Conservation (phyloP, 2,888 invertebrate genomes). For the Eupithecia vulgata region DNA sequence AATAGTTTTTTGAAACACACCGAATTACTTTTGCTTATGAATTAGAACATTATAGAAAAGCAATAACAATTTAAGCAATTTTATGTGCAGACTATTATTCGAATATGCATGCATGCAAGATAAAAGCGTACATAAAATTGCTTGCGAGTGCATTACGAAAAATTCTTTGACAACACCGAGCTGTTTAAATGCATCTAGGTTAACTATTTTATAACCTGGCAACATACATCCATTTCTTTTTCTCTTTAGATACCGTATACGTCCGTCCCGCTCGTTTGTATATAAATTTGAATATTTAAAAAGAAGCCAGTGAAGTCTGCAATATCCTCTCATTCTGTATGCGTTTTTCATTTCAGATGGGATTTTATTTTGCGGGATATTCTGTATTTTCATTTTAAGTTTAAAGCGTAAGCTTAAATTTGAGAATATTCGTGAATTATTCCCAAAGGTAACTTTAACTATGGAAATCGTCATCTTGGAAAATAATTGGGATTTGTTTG, state of each 20-base stretch:
- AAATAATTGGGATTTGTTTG: no score
- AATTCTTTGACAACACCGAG: slow-evolving; percentile 37
- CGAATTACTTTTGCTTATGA: no score
- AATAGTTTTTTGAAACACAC: no score
- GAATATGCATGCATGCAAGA: not conserved
- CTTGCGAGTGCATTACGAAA: slow-evolving; percentile 25
- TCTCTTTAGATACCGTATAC: slow-evolving; percentile 17
- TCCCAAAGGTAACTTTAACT: not conserved
- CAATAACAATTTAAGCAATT: not conserved
- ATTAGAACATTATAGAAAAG: not conserved
- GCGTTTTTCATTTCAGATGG: slow-evolving; percentile 58
- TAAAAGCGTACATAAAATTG: not conserved
- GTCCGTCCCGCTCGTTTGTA: slow-evolving; percentile 52
- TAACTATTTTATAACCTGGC: slow-evolving; percentile 44
- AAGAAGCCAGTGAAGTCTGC: slow-evolving; percentile 56
- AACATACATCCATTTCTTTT: slow-evolving; percentile 20
- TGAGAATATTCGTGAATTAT: not conserved
- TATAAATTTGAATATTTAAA: slow-evolving; percentile 72
- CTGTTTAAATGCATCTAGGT: slow-evolving; percentile 52
- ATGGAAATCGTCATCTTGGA: not conserved
- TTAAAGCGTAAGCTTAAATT: slow-evolving; percentile 6
- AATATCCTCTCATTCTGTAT: slow-evolving; percentile 66
- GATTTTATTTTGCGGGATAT: slow-evolving; percentile 49
- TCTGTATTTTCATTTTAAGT: slow-evolving; percentile 42
- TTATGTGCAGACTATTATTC: not conserved